Percentiles rank a stretch among this genome's conserved stretches.
phyloP scores from a whole-genome alignment of 2,888 invertebrate species.

The Leptinotarsa juncta region DNA sequence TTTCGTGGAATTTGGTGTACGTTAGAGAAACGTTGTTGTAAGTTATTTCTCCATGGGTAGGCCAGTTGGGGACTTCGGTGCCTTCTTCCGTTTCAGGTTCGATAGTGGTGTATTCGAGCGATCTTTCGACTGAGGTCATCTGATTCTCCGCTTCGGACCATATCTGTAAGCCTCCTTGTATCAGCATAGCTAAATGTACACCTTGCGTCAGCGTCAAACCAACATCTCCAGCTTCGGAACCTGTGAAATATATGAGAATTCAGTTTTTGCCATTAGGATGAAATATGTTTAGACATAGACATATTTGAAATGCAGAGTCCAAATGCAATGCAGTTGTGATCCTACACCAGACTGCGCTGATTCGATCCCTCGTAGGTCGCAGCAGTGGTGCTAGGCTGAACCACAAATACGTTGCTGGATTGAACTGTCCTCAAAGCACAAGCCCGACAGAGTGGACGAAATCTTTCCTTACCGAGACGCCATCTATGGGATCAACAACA shows the following conservation, averaged over 20 bases:
- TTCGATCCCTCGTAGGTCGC: too few relatives aligned
- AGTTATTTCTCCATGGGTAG: slow-evolving; percentile 69
- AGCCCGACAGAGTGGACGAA: too few relatives aligned
- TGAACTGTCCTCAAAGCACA: too few relatives aligned
- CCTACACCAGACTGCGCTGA: too few relatives aligned
- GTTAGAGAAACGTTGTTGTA: slow-evolving; percentile 74
- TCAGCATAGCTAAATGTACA: slow-evolving; percentile 78
- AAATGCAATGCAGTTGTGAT: too few relatives aligned
- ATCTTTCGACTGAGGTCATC: slow-evolving; percentile 91
- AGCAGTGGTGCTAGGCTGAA: too few relatives aligned
- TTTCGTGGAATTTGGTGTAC: slow-evolving; percentile 78
- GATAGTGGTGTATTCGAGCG: slow-evolving; percentile 67
- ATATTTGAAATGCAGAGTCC: too few relatives aligned
- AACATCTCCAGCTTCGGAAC: slow-evolving; percentile 67
- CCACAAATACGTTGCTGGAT: too few relatives aligned
- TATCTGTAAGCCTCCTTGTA: slow-evolving; percentile 77
- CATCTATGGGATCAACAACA: too few relatives aligned
- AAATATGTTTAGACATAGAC: too few relatives aligned
- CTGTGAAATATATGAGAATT: slow-evolving; percentile 30
- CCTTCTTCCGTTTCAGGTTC: slow-evolving; percentile 60
- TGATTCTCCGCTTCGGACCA: slow-evolving; percentile 84
- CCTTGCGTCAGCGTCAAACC: slow-evolving; percentile 86
- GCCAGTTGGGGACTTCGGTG: slow-evolving; percentile 72
- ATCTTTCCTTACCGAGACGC: too few relatives aligned
- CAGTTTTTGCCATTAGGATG: too few relatives aligned